These are phyloP conservation scores for Archilochus colubris DNA, from an alignment of 2,113 vertebrate species.

Conservation along the genomic window DNA sequence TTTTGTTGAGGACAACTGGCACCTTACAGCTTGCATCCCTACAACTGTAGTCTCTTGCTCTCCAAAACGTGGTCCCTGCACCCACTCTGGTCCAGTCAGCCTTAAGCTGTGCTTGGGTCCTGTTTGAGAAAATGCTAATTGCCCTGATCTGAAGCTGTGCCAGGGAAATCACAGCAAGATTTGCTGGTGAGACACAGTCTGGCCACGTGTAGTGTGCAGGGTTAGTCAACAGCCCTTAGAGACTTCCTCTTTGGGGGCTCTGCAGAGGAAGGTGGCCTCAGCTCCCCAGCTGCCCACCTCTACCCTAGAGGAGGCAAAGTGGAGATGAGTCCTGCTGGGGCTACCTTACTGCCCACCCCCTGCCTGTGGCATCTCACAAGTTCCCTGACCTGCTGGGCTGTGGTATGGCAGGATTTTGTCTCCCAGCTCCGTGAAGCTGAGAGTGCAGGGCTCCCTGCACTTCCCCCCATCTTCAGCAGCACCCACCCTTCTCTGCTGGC, in stretches of 20 bases:
- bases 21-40: background rate
- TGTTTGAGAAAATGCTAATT: background rate
- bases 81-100: no score
- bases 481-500: background rate
- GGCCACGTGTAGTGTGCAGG: no score
- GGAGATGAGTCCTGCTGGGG: background rate
- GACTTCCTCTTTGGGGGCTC: background rate
- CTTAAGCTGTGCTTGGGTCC: background rate
- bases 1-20: background rate
- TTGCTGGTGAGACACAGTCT: background rate
- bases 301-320: background rate
- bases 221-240: background rate
- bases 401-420: accelerated
- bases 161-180: background rate
- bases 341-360: background rate
- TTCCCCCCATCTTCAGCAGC: background rate
- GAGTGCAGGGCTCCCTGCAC: background rate
- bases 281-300: background rate
- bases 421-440: background rate
- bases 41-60: background rate
- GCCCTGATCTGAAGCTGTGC: background rate
- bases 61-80: background rate
- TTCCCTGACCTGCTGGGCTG: background rate
- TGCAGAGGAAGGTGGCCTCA: background rate
- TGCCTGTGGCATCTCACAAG: background rate